A percentile compares a stretch with the other conserved stretches of the same genome.
phyloP scores from a whole-genome alignment of 1,140 invertebrate genomes.

The Platyura marginata region DNA sequence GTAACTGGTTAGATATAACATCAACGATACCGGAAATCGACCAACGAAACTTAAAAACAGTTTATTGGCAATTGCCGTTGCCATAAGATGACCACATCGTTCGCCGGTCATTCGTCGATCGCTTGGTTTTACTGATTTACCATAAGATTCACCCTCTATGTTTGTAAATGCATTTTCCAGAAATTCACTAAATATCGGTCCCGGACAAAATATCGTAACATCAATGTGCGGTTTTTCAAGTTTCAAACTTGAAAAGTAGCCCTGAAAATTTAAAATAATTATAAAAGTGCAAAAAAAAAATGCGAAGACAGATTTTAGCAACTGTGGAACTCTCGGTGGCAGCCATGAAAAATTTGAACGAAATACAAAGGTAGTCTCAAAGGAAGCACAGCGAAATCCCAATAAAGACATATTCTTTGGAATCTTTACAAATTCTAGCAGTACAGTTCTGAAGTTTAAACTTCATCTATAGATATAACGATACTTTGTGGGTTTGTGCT shows the following conservation, averaged over 20 bases:
- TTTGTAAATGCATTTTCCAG: constrained; percentile 50
- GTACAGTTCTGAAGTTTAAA: no score
- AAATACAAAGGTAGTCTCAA: no score
- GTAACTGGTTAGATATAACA: constrained; percentile 44
- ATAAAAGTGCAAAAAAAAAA: constrained; percentile 1
- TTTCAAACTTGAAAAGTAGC: constrained; percentile 45
- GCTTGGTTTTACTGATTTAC: constrained; percentile 25
- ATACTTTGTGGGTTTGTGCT: no score
- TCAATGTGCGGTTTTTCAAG: constrained; percentile 36
- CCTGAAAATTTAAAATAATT: constrained; percentile 26
- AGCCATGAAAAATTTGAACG: not conserved
- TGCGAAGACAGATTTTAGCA: no score
- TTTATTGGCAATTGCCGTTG: constrained; percentile 57
- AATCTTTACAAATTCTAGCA: no score
- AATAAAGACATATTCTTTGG: no score
- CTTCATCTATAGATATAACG: no score
- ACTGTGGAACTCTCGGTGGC: not conserved
- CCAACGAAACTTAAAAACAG: constrained; percentile 59
- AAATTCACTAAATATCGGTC: constrained; percentile 54
- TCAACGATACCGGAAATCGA: constrained; percentile 36
- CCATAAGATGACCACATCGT: constrained; percentile 53
- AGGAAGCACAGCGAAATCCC: no score
- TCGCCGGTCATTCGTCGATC: constrained; percentile 44
- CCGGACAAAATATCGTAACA: constrained; percentile 59
- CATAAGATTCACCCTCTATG: constrained; percentile 38